These are phyloP conservation scores for Ptychobarbus kaznakovi DNA, from an alignment of 2,797 vertebrate genomes.

Conservation along the genomic window DNA sequence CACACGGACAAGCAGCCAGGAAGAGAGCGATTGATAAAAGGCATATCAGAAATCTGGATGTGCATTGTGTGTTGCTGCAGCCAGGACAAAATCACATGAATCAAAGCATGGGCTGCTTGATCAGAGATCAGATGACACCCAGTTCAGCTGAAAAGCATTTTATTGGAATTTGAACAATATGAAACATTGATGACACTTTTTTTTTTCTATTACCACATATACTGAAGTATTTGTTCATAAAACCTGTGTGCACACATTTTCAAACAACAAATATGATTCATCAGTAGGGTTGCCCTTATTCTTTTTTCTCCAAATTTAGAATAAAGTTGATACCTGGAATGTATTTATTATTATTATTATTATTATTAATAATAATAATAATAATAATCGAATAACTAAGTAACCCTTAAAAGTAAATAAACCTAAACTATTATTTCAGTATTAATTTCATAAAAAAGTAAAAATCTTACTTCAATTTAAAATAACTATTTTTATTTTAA, in stretches of 20 bases:
- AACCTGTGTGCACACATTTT: background rate
- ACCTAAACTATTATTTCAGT: too few relatives aligned
- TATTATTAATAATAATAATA: too few relatives aligned
- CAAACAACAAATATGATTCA: background rate
- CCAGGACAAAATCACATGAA: constrained; percentile 48
- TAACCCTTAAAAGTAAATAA: too few relatives aligned
- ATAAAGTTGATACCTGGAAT: too few relatives aligned
- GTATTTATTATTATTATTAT: too few relatives aligned
- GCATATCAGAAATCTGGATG: constrained; percentile 30
- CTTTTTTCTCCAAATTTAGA: too few relatives aligned
- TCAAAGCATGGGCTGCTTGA: constrained; percentile 1
- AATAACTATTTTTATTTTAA: background rate
- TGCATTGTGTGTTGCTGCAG: constrained; percentile 51
- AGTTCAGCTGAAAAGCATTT: background rate
- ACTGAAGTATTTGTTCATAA: background rate
- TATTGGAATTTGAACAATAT: background rate
- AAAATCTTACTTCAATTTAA: background rate
- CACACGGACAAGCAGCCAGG: constrained; percentile 47
- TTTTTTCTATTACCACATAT: background rate
- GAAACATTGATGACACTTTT: background rate
- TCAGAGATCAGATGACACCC: constrained; percentile 3
- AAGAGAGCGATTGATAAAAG: constrained; percentile 51
- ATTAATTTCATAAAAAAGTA: too few relatives aligned
- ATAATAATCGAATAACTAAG: too few relatives aligned
- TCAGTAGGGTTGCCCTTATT: background rate